Evolutionary conservation across 2,888 invertebrate genomes (phyloP).

Genomic region (Drosophila stalkeri): DNA sequence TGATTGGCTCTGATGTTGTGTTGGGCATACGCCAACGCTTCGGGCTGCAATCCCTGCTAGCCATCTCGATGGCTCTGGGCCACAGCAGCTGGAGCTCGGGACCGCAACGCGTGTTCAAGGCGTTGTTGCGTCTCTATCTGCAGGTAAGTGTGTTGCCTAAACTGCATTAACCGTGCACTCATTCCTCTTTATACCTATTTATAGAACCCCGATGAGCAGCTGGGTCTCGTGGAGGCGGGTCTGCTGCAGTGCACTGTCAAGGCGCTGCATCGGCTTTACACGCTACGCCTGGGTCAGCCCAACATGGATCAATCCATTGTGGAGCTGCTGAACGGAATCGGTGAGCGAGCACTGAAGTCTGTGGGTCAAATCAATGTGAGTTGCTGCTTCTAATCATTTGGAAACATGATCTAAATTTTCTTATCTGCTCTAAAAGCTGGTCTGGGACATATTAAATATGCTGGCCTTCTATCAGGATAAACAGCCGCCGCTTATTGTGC

Average conservation of each 20-base stretch:
- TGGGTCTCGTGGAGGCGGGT: constrained; percentile 81
- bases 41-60: constrained; percentile 82
- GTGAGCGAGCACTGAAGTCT: constrained; percentile 81
- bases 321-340: constrained; percentile 76
- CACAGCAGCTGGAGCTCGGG: constrained; percentile 51
- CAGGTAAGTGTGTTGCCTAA: constrained; percentile 56
- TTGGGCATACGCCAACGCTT: constrained; percentile 77
- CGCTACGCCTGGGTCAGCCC: constrained; percentile 61
- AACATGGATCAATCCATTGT: constrained; percentile 78
- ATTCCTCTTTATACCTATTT: not conserved
- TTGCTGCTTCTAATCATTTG: not conserved
- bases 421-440: constrained; percentile 60
- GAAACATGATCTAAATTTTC: not conserved
- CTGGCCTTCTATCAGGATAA: constrained; percentile 82
- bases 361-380: constrained; percentile 84
- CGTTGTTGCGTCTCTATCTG: constrained; percentile 76
- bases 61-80: constrained; percentile 79
- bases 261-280: constrained; percentile 79
- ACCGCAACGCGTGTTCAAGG: constrained; percentile 72
- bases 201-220: constrained; percentile 78
- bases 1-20: constrained; percentile 54
- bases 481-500: constrained; percentile 75
- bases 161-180: too few relatives aligned
- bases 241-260: constrained; percentile 83
- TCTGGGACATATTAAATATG: constrained; percentile 85